Percentiles rank a stretch among this genome's conserved stretches.
phyloP scores from a whole-genome alignment of 1,140 invertebrate genomes.

The Procambarus virginalis region DNA sequence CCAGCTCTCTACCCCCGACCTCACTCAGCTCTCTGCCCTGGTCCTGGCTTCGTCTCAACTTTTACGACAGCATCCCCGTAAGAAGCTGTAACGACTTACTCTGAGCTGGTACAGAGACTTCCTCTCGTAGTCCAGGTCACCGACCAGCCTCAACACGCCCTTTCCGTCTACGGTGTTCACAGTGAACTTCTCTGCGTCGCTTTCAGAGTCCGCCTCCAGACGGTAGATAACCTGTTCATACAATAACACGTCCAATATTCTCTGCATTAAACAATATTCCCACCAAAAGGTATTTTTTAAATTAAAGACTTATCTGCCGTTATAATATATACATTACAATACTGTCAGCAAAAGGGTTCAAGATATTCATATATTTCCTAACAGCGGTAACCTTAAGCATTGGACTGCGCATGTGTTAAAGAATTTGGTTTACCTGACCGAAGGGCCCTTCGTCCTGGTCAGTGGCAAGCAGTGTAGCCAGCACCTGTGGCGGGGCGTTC shows the following conservation, averaged over 20 bases:
- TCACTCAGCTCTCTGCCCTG: no score
- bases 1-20: no score
- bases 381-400: no score
- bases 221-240: constrained; percentile 75
- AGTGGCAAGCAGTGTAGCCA: constrained; percentile 88
- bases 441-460: constrained; percentile 93
- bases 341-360: no score
- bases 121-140: constrained; percentile 88
- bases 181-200: constrained; percentile 84
- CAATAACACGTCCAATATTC: not conserved
- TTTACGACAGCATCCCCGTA: no score
- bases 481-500: constrained; percentile 81
- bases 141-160: constrained; percentile 87
- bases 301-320: no score
- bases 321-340: no score
- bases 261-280: no score
- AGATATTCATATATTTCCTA: no score
- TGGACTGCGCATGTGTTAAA: no score
- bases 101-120: constrained; percentile 87
- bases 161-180: constrained; percentile 89
- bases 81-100: constrained; percentile 18
- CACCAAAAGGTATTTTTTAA: no score
- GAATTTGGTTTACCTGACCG: constrained; percentile 79
- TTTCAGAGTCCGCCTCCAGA: constrained; percentile 87
- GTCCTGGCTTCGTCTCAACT: no score